These are phyloP conservation scores for Rattus rattus DNA, from an alignment of 2,113 vertebrate genomes.

Conservation along the genomic window DNA sequence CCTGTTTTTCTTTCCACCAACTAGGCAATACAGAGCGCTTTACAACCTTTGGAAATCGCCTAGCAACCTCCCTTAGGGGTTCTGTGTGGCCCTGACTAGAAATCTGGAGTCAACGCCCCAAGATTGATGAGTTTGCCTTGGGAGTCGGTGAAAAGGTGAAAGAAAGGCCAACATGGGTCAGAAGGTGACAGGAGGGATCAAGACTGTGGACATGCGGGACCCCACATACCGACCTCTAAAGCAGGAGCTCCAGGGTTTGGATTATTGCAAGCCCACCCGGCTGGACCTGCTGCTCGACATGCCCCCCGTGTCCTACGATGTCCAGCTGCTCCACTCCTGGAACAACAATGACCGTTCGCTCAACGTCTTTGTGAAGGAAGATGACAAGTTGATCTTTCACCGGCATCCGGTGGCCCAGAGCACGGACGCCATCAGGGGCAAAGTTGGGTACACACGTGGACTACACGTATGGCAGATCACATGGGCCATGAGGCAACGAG, in stretches of 20 bases:
- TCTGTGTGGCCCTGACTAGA: constrained; percentile 58
- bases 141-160: constrained; percentile 62
- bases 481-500: constrained; percentile 97
- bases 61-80: constrained; percentile 60
- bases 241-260: constrained; percentile 95
- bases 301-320: constrained; percentile 89
- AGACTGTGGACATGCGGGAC: constrained; percentile 98
- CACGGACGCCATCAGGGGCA: constrained; percentile 96
- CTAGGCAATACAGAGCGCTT: constrained; percentile 82
- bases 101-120: constrained; percentile 47
- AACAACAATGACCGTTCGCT: constrained; percentile 97
- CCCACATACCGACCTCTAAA: constrained; percentile 94
- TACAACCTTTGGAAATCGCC: constrained; percentile 57
- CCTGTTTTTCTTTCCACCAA: constrained; percentile 75
- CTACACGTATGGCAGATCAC: constrained; percentile 99
- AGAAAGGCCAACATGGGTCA: constrained; percentile 92
- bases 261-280: constrained; percentile 95
- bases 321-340: constrained; percentile 96
- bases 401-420: constrained; percentile 99
- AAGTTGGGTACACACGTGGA: constrained; percentile 95
- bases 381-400: constrained; percentile 97
- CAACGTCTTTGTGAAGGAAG: constrained; percentile 98
- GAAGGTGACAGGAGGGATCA: constrained; percentile 98
- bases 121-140: constrained; percentile 79
- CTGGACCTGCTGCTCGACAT: constrained; percentile 98